Percentiles rank a stretch among this genome's conserved stretches.
These are phyloP conservation scores for Patella pellucida DNA, from an alignment of 2,888 invertebrate genomes.

Conservation along the genomic window DNA sequence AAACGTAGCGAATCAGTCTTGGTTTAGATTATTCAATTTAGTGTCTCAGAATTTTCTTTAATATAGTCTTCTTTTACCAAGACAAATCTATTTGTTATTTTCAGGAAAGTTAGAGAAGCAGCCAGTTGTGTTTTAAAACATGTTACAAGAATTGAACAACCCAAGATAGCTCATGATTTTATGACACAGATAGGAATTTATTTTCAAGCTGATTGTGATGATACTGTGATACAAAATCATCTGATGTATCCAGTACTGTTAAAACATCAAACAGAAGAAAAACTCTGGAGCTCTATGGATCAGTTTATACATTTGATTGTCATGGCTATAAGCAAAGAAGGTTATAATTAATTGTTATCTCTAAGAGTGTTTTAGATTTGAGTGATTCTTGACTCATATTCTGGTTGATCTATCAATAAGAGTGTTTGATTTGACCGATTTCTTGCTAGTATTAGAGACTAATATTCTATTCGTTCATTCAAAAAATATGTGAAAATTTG, in stretches of 20 bases:
- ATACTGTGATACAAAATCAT: no score
- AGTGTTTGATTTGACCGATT: no score
- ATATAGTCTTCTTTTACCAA: no score
- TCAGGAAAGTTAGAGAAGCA: conserved; percentile 45
- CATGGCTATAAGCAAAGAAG: conserved; percentile 44
- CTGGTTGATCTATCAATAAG: background rate
- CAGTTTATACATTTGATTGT: conserved; percentile 43
- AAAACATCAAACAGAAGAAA: conserved; percentile 36
- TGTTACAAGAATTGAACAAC: conserved; percentile 29
- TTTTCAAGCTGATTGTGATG: conserved; percentile 14
- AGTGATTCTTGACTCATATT: background rate
- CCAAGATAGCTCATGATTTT: background rate
- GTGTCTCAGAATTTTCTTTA: no score
- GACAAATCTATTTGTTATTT: conserved; percentile 8
- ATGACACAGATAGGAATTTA: conserved; percentile 14
- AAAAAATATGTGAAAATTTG: no score
- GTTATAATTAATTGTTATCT: conserved; percentile 32
- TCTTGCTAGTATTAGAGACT: no score
- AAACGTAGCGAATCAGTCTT: no score
- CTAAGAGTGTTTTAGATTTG: background rate
- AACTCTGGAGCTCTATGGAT: conserved; percentile 49
- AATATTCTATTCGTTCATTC: no score
- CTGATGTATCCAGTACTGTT: conserved; percentile 24
- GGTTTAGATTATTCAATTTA: no score
- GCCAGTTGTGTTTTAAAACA: conserved; percentile 39